These are phyloP conservation scores for Dasyurus viverrinus DNA, from an alignment of 2,113 vertebrate genomes.

Conservation along the genomic window DNA sequence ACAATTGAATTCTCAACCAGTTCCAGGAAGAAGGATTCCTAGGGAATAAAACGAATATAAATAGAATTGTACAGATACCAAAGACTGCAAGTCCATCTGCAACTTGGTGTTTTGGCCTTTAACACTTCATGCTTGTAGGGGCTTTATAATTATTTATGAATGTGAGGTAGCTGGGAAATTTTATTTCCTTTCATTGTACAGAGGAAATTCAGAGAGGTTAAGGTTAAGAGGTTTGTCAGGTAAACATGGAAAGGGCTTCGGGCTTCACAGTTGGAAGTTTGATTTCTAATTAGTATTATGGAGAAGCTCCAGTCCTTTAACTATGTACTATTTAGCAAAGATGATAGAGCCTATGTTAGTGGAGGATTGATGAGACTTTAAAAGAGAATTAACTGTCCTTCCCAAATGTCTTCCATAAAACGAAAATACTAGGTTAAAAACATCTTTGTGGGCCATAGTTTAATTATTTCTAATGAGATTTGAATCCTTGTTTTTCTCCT, in stretches of 20 bases:
- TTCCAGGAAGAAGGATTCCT: constrained; percentile 31
- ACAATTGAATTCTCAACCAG: constrained; percentile 13
- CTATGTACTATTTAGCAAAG: background rate
- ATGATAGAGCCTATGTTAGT: background rate
- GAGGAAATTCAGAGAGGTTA: background rate
- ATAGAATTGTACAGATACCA: background rate
- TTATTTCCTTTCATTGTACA: background rate
- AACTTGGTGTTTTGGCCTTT: background rate
- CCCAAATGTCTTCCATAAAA: constrained; percentile 1
- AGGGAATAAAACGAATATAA: background rate
- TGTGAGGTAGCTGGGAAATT: background rate
- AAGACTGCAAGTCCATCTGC: accelerated
- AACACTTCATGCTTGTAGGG: background rate
- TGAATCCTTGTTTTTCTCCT: background rate
- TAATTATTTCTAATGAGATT: background rate
- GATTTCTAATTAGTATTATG: background rate
- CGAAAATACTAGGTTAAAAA: background rate
- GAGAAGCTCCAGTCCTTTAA: background rate
- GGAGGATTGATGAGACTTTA: background rate
- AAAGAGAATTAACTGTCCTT: background rate
- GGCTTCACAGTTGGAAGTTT: background rate
- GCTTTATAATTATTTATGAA: background rate
- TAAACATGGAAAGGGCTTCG: background rate
- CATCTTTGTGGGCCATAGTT: background rate
- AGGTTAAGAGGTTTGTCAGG: constrained; percentile 20